A percentile compares a stretch with the other conserved stretches of the same genome.
phyloP scores from a whole-genome alignment of 2,113 vertebrate species.

The Ornithorhynchus anatinus region DNA sequence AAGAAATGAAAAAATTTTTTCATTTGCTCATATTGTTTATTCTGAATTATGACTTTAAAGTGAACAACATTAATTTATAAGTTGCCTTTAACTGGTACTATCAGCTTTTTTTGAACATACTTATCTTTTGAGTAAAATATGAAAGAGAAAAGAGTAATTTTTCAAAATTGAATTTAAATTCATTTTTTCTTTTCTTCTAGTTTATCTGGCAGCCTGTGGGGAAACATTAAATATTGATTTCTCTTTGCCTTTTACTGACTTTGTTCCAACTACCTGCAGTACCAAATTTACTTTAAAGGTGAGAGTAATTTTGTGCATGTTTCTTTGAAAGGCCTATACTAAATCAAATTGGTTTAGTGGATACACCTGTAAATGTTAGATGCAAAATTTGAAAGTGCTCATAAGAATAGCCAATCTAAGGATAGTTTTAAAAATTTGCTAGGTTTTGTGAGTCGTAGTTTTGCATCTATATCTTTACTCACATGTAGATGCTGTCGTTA shows the following conservation, averaged over 20 bases:
- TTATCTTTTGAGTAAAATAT: neutral
- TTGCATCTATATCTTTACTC: too few species aligned
- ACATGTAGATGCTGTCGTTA: too few species aligned
- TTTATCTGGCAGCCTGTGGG: constrained; percentile 96
- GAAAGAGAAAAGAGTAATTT: constrained; percentile 11
- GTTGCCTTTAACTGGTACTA: too few species aligned
- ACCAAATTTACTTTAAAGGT: constrained; percentile 91
- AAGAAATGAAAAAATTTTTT: too few species aligned
- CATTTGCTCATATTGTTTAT: too few species aligned
- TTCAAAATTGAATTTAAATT: constrained; percentile 4
- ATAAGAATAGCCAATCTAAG: too few species aligned
- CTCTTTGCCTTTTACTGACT: constrained; percentile 94
- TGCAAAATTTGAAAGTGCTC: too few species aligned
- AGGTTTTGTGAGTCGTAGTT: too few species aligned
- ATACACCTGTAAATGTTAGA: neutral
- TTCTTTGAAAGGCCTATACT: neutral
- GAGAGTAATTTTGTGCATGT: constrained; percentile 31
- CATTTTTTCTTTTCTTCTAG: constrained; percentile 67
- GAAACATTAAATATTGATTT: constrained; percentile 96
- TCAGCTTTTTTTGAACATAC: too few species aligned
- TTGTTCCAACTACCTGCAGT: constrained; percentile 91
- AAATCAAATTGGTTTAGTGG: neutral
- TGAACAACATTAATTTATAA: too few species aligned
- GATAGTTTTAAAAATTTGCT: too few species aligned
- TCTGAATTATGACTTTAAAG: too few species aligned